Base-by-base conservation (phyloP, 2,888 invertebrate genomes). In the Adelphocoris suturalis region DNA sequence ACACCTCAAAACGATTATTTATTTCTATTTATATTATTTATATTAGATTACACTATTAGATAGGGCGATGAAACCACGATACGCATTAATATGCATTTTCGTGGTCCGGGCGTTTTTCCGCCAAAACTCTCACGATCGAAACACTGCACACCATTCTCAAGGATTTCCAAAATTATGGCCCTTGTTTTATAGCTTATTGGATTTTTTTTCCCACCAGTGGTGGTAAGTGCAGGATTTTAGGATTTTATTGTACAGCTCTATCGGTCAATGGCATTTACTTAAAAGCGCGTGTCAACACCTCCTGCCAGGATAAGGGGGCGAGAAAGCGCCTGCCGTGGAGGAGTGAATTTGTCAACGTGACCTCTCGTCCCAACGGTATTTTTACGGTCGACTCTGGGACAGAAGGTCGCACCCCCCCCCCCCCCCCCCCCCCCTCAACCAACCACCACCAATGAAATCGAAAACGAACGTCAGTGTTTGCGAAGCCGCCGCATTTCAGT, bases 391-490 rank as follows among this genome's bases (percentile, higher is more conserved):
- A 52, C 52, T 14, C 52, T 13, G 16, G 19, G 68, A 23, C 68
- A 68, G 68, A 19, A 68, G 11, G 68, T 11, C 68, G 27, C 19
- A 11, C 37, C 37, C 37, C 37, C 7, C 7, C 37, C 37, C 37
- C 37, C 2, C 3, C 7, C 0, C 23, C 23, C 5, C 2, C 37
- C 7, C 37, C 7, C 37, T 4, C 7, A 4, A 0, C 68, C 68
- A 9, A n/a, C n/a, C n/a, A n/a, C n/a, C n/a, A n/a, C n/a, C n/a
- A 68, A 68, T 68, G 68, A 68, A 68, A 23, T 68, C 23, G 23
- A 23, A 23, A 9, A 68, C 68, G 19, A 68, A 68, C 23, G 68
- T 23, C 68, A 23, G n/a, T 57, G 57, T 57, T 57, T 16, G 57
- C 7, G 68, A 23, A 12, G 27, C 23, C 12, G 23, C 68, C 68